phyloP scores from a whole-genome alignment of 2,113 vertebrate genomes.

The Lota lota region DNA sequence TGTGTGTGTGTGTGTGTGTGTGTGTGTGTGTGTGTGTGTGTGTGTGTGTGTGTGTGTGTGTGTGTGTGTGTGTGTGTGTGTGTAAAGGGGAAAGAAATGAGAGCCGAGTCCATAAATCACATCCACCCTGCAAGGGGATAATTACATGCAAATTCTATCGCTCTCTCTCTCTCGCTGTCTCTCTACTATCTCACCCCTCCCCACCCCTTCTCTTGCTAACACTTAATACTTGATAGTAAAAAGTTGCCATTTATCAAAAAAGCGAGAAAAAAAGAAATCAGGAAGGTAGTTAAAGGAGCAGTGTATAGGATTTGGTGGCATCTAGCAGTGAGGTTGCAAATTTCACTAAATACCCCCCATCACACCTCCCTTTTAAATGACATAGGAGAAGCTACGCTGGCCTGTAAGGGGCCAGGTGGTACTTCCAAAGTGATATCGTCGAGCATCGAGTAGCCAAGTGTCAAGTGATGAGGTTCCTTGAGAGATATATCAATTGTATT shows the following conservation, averaged over 20 bases:
- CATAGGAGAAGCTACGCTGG: too few species aligned
- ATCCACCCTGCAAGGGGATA: constrained; percentile 40
- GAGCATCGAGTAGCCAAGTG: too few species aligned
- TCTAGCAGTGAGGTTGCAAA: too few species aligned
- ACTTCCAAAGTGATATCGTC: too few species aligned
- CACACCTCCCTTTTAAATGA: background rate
- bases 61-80: constrained; percentile 13
- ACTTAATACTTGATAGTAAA: constrained; percentile 29
- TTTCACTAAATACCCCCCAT: constrained; percentile 1
- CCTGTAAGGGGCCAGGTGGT: too few species aligned
- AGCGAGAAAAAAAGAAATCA: background rate
- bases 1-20: too few species aligned
- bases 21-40: background rate
- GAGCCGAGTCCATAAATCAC: constrained; percentile 26
- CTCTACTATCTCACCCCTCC: background rate
- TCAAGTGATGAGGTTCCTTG: too few species aligned
- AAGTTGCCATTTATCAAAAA: constrained; percentile 20
- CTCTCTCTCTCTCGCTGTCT: constrained; percentile 17
- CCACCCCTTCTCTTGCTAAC: background rate
- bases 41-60: background rate
- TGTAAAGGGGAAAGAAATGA: constrained; percentile 6
- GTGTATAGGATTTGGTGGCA: too few species aligned
- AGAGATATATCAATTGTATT: too few species aligned
- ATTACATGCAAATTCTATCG: constrained; percentile 49
- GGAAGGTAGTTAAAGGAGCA: too few species aligned